Conservation (phyloP, 2,888 invertebrate genomes). For the Lycia hirtaria region DNA sequence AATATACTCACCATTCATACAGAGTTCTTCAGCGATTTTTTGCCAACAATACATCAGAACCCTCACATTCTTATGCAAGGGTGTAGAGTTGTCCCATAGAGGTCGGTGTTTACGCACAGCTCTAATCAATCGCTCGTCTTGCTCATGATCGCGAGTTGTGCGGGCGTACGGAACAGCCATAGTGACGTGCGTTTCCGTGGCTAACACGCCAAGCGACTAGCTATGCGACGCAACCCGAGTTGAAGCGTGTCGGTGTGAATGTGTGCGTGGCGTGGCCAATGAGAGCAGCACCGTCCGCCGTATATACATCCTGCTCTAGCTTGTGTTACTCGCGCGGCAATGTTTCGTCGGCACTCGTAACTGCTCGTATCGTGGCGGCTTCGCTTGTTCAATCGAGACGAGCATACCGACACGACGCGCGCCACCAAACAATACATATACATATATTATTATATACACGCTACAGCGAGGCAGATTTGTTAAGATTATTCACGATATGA, state of each 20-base stretch:
- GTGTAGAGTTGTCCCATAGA: constrained; percentile 8
- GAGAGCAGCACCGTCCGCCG: not conserved
- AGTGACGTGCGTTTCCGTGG: not conserved
- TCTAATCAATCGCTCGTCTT: constrained; percentile 9
- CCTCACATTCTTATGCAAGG: constrained; percentile 12
- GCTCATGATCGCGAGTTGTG: not conserved
- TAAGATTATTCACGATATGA: too few species aligned
- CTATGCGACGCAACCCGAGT: not conserved
- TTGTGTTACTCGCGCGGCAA: not conserved
- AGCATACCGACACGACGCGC: not conserved
- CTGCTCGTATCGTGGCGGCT: too few species aligned
- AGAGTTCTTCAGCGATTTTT: constrained; percentile 4
- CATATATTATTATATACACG: too few species aligned
- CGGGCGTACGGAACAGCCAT: not conserved
- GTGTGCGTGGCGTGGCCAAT: not conserved
- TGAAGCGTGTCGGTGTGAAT: not conserved
- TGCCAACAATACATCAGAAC: constrained; percentile 13
- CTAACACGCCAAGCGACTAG: not conserved
- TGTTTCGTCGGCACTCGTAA: not conserved
- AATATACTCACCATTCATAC: not conserved
- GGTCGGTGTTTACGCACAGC: constrained; percentile 9
- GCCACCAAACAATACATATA: not conserved
- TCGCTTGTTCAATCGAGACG: not conserved
- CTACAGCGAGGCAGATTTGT: too few species aligned
- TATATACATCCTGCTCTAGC: not conserved